Conservation (phyloP, 2,888 invertebrate genomes). For the Myathropa florea region DNA sequence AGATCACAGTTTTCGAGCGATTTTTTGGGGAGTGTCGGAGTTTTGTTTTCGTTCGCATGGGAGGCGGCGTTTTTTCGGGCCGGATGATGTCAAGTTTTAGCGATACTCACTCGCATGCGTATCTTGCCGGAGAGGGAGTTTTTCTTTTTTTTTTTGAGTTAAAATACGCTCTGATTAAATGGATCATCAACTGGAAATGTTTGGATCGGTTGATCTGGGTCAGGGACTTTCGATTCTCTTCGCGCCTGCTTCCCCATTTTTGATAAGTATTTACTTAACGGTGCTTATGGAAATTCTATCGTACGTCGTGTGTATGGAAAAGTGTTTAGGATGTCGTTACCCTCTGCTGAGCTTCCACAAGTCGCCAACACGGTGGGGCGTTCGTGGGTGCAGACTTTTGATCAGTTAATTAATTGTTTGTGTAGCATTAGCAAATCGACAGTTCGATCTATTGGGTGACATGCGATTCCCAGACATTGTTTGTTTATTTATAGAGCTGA, state of each 20-base stretch:
- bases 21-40: constrained; percentile 55
- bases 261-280: constrained; percentile 26
- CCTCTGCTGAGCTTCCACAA: constrained; percentile 50
- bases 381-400: constrained; percentile 44
- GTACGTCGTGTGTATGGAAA: constrained; percentile 26
- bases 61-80: no score
- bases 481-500: constrained; percentile 62
- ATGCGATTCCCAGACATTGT: constrained; percentile 34
- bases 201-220: constrained; percentile 47
- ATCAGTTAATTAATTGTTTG: constrained; percentile 57
- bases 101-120: not conserved
- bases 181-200: constrained; percentile 60
- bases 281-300: not conserved
- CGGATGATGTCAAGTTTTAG: constrained; percentile 67
- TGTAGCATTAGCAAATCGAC: constrained; percentile 3
- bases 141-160: not conserved
- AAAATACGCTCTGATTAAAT: constrained; percentile 40
- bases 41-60: constrained; percentile 36
- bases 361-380: no score
- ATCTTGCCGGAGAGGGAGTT: not conserved
- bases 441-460: not conserved
- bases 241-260: constrained; percentile 20
- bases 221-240: constrained; percentile 50
- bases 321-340: constrained; percentile 54
- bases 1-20: constrained; percentile 22